phyloP scores from a whole-genome alignment of 2,113 vertebrate genomes.

The Coracopsis vasa region DNA sequence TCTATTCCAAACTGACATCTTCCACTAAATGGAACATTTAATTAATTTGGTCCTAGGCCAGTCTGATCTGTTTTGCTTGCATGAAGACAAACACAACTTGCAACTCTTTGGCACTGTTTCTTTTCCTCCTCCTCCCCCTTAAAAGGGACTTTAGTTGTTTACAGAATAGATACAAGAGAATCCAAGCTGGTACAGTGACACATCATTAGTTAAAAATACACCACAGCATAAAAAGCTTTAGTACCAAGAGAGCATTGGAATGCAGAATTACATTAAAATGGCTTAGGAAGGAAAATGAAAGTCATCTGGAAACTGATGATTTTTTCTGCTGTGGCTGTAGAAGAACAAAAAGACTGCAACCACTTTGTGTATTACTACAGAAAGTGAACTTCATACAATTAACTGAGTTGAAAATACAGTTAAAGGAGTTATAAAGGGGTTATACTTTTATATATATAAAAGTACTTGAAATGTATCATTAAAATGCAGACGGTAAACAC shows the following conservation, averaged over 20 bases:
- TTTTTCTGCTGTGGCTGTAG: neutral
- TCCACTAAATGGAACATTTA: constrained; percentile 63
- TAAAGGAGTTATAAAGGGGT: neutral
- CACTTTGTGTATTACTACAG: neutral
- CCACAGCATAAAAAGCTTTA: constrained; percentile 28
- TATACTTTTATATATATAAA: no score
- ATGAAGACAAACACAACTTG: neutral
- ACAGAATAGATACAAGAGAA: constrained; percentile 57
- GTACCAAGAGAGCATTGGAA: neutral
- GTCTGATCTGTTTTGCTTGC: neutral
- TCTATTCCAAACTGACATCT: constrained; percentile 60
- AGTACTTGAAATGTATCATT: neutral
- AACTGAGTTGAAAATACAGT: neutral
- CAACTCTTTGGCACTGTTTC: neutral
- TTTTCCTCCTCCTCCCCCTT: constrained; percentile 14
- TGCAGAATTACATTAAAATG: neutral
- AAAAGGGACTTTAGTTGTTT: constrained; percentile 61
- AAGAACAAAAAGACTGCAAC: neutral
- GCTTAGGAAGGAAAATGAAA: constrained; percentile 46
- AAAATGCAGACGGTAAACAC: neutral
- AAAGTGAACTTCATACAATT: neutral
- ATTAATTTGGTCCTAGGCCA: constrained; percentile 57
- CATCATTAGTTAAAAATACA: constrained; percentile 59
- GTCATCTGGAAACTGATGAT: constrained; percentile 6
- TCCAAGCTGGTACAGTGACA: constrained; percentile 5